Evolutionary conservation across 2,797 vertebrate species (phyloP), one percentile per base, ranked within the genome.

Genomic region (Myotis daubentonii): DNA sequence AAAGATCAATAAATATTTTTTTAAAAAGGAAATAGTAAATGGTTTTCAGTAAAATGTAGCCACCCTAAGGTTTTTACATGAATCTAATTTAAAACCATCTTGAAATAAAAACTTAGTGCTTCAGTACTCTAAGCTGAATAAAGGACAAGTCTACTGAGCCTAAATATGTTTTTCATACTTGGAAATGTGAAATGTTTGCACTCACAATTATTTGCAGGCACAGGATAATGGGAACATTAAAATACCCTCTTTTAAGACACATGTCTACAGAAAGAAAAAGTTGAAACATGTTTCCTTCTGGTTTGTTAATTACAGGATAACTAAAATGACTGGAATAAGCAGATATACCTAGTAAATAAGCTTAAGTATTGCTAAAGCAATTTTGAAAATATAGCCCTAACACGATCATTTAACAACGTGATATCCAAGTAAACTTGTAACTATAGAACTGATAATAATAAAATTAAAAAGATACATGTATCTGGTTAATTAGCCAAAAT

Each of bases 331-430:
- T 84, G 9, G 16, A 89, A 76, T 60, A 96, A 82, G 72, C 10
- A 89, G 15, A 51, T 57, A 62, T 11, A 68, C 11, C 36, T 89
- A 47, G 36, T 57, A 90, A 70, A 65, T 41, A 78, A 74, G 53
- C 65, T 91, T 80, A 93, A 92, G 75, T 68, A 93, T 7, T 66
- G 22, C 72, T 89, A 25, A 49, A 53, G 86, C 28, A 83, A 11
- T 84, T 92, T 92, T 74, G 8, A 81, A 96, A 93, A 93, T 70
- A 92, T 3, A 82, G 17, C 8, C 60, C 47, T 86, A 83, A 95
- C 65, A 25, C 71, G 30, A 81, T 87, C 47, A 60, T 70, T 81
- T 72, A 80, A 72, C 15, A 85, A 86, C 12, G 60, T 30, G 9
- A 66, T 22, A 75, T 13, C 25, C 51, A 92, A 83, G 57, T 75